Evolutionary conservation across 2,888 invertebrate species (phyloP).

Genomic region (Lasioglossum pauxillum): DNA sequence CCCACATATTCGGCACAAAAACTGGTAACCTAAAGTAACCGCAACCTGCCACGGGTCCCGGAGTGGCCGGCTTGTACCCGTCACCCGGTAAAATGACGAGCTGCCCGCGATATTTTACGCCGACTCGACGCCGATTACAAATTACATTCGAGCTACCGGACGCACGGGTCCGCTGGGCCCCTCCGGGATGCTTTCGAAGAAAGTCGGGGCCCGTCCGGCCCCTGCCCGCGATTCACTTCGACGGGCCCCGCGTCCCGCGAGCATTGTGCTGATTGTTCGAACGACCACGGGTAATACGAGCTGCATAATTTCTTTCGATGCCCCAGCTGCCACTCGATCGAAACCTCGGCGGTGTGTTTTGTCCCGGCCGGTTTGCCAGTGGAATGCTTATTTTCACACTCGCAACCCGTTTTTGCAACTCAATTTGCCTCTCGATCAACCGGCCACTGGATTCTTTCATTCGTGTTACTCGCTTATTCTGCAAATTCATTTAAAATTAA

Average conservation of each 20-base stretch:
- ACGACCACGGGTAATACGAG: not conserved
- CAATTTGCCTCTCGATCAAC: not conserved
- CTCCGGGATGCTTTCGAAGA: conserved; percentile 1
- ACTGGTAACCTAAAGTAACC: conserved; percentile 73
- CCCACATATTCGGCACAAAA: conserved; percentile 76
- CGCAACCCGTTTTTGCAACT: not conserved
- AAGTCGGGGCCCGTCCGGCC: not conserved
- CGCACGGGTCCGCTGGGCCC: not conserved
- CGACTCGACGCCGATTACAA: conserved; percentile 40
- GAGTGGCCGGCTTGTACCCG: conserved; percentile 43
- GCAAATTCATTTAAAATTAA: not conserved
- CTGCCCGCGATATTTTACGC: conserved; percentile 43
- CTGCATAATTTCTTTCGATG: not conserved
- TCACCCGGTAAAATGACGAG: conserved; percentile 46
- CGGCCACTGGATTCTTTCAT: not conserved
- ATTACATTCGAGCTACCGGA: conserved; percentile 3
- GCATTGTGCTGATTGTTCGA: not conserved
- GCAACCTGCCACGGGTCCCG: conserved; percentile 51
- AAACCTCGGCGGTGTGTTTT: not conserved
- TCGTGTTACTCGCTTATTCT: not conserved
- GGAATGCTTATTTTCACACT: not conserved
- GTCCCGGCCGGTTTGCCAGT: not conserved
- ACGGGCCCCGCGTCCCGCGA: not conserved
- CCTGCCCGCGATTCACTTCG: not conserved
- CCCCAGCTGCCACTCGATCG: not conserved